Base-by-base conservation (phyloP, 2,797 vertebrate genomes). In the Anguilla obscura region DNA sequence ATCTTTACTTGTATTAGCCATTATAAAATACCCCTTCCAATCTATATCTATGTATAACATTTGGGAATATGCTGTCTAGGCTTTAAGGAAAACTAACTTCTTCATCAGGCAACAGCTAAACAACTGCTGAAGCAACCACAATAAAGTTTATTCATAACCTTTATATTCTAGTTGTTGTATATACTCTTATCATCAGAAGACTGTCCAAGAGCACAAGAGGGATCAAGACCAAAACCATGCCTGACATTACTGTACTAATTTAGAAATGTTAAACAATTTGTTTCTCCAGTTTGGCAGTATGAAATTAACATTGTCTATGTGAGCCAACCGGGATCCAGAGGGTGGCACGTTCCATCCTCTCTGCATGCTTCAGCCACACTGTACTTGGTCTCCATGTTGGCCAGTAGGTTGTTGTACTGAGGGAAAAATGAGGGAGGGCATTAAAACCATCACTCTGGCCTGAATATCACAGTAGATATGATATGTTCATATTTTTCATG, bases 381-480 rank as follows among this genome's bases (percentile, higher is more conserved):
- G 93, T 99, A 99, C 0, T 92, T 95, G 27, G 97, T 98, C 93
- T 99, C 98, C 99, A 99, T 99, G 40, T 96, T 94, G 54, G 98
- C 95, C 86, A 99, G 93, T 66, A 99, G 95, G 82, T 91, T 94
- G 93, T 98, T 99, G 91, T 97, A 99, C 99, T 99, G 92, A 40
- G 21, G 14, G 45, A 7, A 45, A 84, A 30, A 69, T 21, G 45
- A 24, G 0, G 33, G 54, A 18, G 54, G 58, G 16, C 30, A 63
- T 24, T 8, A 21, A 10, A 30, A 82, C 40, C 36, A 33, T 76
- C 10, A 21, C 40, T 80, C 21, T 80, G 14, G 18, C 40, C 30
- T 14, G 36, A 36, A 33, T 36, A 6, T 27, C 71, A 16, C 33
- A 16, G 71, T 69, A 33, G 12, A 69, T 10, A 69, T 27, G n/a